Conservation (phyloP, 2,113 vertebrate genomes). For the Epinephelus cyanopodus region DNA sequence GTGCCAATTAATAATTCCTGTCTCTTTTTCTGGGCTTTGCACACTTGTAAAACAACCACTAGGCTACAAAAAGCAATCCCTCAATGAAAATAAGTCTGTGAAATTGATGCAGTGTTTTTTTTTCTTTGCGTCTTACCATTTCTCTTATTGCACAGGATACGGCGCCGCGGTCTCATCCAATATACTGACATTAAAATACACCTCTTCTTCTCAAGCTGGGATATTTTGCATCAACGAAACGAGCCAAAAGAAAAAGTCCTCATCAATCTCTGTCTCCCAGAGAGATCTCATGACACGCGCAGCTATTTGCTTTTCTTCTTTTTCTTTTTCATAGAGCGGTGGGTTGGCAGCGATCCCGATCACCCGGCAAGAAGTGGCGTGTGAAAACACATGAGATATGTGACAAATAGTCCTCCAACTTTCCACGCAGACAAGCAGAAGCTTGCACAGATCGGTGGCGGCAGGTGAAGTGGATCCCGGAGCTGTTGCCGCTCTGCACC, state of each 20-base stretch:
- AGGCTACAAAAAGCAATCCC: background rate
- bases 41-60: background rate
- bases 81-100: constrained; percentile 10
- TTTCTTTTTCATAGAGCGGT: constrained; percentile 18
- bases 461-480: constrained; percentile 18
- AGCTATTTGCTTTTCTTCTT: constrained; percentile 9
- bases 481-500: constrained; percentile 40
- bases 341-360: background rate
- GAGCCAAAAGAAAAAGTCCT: constrained; percentile 35
- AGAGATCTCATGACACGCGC: constrained; percentile 14
- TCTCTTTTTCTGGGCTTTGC: background rate
- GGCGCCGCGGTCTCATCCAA: constrained; percentile 41
- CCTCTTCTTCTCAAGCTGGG: background rate
- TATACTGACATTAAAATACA: constrained; percentile 21
- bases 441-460: constrained; percentile 1
- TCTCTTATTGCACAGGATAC: constrained; percentile 12
- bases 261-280: constrained; percentile 5
- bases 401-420: constrained; percentile 58
- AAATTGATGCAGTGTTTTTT: constrained; percentile 32
- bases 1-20: background rate
- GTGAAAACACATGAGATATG: background rate
- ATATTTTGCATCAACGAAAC: background rate
- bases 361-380: constrained; percentile 6
- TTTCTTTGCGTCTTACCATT: constrained; percentile 66
- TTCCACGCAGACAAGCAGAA: constrained; percentile 36